These are phyloP conservation scores for Amblyornis subalaris DNA, from an alignment of 2,113 vertebrate genomes.

Conservation along the genomic window DNA sequence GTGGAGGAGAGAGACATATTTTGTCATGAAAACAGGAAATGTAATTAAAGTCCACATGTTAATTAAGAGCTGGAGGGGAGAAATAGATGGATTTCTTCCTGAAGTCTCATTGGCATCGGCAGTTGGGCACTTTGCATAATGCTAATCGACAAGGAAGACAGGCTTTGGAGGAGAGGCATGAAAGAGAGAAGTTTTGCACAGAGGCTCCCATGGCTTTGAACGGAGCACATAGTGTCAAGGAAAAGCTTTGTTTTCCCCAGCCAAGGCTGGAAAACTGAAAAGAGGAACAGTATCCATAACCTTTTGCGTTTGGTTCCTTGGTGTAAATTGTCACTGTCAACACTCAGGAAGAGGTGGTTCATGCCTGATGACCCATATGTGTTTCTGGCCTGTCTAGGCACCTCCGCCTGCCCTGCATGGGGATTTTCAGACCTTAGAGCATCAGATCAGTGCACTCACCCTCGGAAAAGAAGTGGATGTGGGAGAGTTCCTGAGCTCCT, in stretches of 20 bases:
- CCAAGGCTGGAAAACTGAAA: background rate
- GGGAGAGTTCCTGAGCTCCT: background rate
- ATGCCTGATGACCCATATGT: background rate
- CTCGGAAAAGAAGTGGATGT: background rate
- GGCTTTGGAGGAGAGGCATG: background rate
- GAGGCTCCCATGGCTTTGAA: background rate
- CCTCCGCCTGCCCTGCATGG: background rate
- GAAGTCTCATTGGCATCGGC: background rate
- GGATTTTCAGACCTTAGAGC: background rate
- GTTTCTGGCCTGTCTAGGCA: background rate
- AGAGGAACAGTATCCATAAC: background rate
- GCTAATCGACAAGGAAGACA: background rate
- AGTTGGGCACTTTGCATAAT: background rate
- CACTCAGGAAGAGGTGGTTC: background rate
- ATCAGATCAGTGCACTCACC: background rate
- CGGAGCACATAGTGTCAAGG: background rate
- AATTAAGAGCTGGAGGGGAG: background rate
- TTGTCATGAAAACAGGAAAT: background rate
- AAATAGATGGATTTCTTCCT: slow-evolving; percentile 27
- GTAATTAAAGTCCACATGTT: slow-evolving; percentile 3
- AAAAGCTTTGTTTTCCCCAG: background rate
- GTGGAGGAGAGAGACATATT: background rate
- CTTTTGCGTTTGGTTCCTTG: background rate
- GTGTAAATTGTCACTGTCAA: background rate
- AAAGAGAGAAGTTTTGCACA: background rate